Conservation (phyloP, 2,888 invertebrate genomes). For the Choristoneura rosaceana region DNA sequence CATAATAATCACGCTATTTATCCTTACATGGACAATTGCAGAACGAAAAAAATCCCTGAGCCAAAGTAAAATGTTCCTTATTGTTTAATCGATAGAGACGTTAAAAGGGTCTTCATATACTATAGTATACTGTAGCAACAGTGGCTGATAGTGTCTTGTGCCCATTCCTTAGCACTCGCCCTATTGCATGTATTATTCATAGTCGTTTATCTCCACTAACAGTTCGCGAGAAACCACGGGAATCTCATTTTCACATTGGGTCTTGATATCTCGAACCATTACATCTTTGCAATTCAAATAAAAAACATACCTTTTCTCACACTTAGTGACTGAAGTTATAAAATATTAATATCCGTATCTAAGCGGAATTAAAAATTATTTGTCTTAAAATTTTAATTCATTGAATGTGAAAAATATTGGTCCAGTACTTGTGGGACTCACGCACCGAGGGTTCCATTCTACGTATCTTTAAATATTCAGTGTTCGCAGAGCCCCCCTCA, state of each 20-base stretch:
- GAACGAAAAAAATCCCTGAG: neutral
- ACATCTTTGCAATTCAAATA: slow-evolving; percentile 33
- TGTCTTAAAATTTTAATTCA: too few species aligned
- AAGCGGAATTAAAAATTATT: too few species aligned
- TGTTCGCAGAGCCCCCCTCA: too few species aligned
- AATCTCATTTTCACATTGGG: slow-evolving; percentile 27
- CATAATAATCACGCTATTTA: neutral
- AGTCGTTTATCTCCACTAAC: slow-evolving; percentile 35
- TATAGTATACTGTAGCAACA: neutral
- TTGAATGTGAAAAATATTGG: too few species aligned
- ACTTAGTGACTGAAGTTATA: neutral
- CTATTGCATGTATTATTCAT: slow-evolving; percentile 79
- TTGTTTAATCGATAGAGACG: neutral
- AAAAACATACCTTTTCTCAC: neutral
- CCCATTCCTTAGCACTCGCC: slow-evolving; percentile 51
- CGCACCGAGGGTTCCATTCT: too few species aligned
- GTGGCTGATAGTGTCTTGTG: slow-evolving; percentile 6
- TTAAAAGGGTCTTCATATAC: too few species aligned
- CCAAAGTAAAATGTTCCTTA: neutral
- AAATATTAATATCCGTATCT: too few species aligned
- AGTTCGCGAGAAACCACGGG: slow-evolving; percentile 32
- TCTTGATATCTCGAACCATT: slow-evolving; percentile 10
- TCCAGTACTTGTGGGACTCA: too few species aligned
- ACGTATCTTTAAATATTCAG: too few species aligned
- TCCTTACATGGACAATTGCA: too few species aligned